These are phyloP conservation scores for Drosophila teissieri DNA, from an alignment of 1,140 invertebrate species.

Conservation along the genomic window DNA sequence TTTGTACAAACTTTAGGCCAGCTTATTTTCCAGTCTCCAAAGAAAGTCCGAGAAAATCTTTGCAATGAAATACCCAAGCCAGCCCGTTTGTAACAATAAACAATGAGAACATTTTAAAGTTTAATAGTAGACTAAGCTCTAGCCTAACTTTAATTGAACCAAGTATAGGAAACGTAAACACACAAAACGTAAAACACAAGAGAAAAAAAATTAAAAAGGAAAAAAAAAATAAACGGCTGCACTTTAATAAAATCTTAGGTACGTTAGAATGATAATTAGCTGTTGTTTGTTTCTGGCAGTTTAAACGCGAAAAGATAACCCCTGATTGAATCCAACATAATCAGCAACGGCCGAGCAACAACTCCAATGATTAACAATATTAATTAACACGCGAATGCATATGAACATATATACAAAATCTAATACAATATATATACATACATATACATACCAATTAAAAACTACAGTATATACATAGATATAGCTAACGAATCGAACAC, in stretches of 20 bases:
- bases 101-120: constrained; percentile 5
- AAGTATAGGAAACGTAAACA: constrained; percentile 11
- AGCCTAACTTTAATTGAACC: constrained; percentile 32
- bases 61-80: constrained; percentile 9
- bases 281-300: constrained; percentile 10
- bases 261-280: constrained; percentile 35
- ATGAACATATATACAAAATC: constrained; percentile 39
- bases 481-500: constrained; percentile 38
- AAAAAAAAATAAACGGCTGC: constrained; percentile 1
- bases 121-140: constrained; percentile 21
- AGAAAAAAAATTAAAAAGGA: constrained; percentile 18
- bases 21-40: not conserved
- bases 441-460: constrained; percentile 9
- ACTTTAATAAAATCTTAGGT: constrained; percentile 29
- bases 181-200: too few species aligned
- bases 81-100: constrained; percentile 12
- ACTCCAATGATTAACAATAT: constrained; percentile 50
- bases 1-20: constrained; percentile 1
- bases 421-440: constrained; percentile 28
- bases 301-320: constrained; percentile 24
- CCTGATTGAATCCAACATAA: constrained; percentile 24
- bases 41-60: not conserved
- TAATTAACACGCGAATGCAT: constrained; percentile 48
- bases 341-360: constrained; percentile 26
- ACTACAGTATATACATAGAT: constrained; percentile 19